Base-by-base conservation (phyloP, 2,113 vertebrate species). In the Pyxicephalus adspersus region DNA sequence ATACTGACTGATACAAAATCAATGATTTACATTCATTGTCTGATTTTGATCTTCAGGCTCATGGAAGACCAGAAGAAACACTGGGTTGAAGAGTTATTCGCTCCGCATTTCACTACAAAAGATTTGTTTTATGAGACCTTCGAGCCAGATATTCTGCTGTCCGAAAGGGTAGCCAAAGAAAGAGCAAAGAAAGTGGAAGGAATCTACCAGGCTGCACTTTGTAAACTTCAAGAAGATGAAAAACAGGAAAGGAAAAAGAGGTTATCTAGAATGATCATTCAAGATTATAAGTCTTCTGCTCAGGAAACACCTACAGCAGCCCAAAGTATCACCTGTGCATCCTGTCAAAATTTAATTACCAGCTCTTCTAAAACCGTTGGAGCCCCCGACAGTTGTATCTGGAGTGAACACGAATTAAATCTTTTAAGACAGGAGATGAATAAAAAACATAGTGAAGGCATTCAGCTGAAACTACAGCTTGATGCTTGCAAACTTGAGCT, bases 41-140 rank as follows among this genome's bases (percentile, higher is more conserved):
- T 45, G 38, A 13, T 45, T 45, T 45, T 45, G 38, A 1, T 45
- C 9, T 13, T 45, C 38, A 45, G 38, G 38, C 38, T 45, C 9
- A 84, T 70, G 77, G 70, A 84, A 38, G 76, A 29, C 57, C 79
- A 81, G 77, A 80, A 58, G 78, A 86, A 88, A 57, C 76, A 88
- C 58, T 86, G 87, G 87, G 85, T 91, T 29, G 84, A 91, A 77
- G 85, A 87, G 7, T 83, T 85, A 17, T 83, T 86, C 81, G 45
- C 80, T 71, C 88, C 88, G 68, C 20, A 29, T 82, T 89, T 89
- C 67, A 88, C 75, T 23, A 45, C 78, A 61, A 83, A 83, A 34
- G 85, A 84, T 67, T 29, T 89, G 68, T 83, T 86, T 34, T 76
- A 84, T 71, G 61, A 77, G 52, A 7, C 23, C 63, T 85, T 80